A percentile compares a stretch with the other conserved stretches of the same genome.
Conservation (phyloP, 2,888 invertebrate species). For the Eudemis profundana region DNA sequence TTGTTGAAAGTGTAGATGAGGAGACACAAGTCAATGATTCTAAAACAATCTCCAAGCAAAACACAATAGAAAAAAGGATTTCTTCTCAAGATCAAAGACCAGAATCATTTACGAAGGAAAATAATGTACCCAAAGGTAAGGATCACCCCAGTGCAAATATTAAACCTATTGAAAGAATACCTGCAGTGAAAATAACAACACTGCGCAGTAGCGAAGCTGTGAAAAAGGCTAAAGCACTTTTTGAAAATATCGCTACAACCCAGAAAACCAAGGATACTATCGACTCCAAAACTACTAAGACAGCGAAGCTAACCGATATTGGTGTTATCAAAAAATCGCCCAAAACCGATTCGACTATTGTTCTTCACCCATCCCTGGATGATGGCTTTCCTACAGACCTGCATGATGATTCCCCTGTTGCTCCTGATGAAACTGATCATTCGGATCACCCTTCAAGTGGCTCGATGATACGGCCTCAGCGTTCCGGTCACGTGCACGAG, state of each 20-base stretch:
- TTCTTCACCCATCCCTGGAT: constrained; percentile 60
- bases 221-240: constrained; percentile 88
- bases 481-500: constrained; percentile 48
- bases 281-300: constrained; percentile 50
- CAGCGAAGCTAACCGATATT: constrained; percentile 80
- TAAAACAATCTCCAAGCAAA: constrained; percentile 46
- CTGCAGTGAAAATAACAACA: constrained; percentile 72
- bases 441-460: constrained; percentile 55
- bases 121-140: constrained; percentile 61
- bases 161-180: constrained; percentile 60
- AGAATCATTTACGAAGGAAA: constrained; percentile 59
- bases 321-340: constrained; percentile 73
- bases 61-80: constrained; percentile 47
- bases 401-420: constrained; percentile 61
- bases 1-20: constrained; percentile 63
- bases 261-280: constrained; percentile 62
- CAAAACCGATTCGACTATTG: constrained; percentile 61
- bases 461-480: constrained; percentile 51
- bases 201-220: constrained; percentile 87
- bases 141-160: constrained; percentile 57
- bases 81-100: constrained; percentile 52
- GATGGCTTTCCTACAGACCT: constrained; percentile 57
- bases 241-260: constrained; percentile 86
- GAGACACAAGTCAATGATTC: constrained; percentile 53
- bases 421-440: constrained; percentile 45